Evolutionary conservation across 2,888 invertebrate species (phyloP).

Genomic region (Dicroscelio sp.): DNA sequence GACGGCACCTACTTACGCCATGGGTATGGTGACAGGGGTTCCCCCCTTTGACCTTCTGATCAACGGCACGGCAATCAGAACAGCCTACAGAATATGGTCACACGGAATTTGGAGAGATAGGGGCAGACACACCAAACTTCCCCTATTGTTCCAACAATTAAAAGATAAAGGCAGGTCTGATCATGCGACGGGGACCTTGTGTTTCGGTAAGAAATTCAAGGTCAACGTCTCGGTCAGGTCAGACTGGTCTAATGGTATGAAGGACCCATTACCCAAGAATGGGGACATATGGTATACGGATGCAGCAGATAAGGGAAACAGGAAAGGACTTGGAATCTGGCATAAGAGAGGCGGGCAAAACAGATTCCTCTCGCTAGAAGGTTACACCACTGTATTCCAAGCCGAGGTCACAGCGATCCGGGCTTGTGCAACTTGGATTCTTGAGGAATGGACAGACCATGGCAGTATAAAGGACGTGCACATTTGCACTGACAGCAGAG

Average conservation of each 20-base stretch:
- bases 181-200: background rate
- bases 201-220: background rate
- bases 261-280: background rate
- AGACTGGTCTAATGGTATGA: background rate
- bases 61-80: background rate
- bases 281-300: constrained; percentile 25
- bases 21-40: background rate
- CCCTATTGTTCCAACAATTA: background rate
- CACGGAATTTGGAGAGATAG: background rate
- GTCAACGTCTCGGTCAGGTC: background rate
- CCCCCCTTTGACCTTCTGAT: background rate
- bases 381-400: background rate
- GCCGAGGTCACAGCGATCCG: background rate
- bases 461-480: background rate
- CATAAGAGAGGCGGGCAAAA: background rate
- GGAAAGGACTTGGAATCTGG: background rate
- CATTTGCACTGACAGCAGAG: background rate
- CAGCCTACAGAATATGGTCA: background rate
- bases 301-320: background rate
- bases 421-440: background rate
- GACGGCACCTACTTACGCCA: background rate
- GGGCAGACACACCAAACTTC: background rate
- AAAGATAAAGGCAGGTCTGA: background rate
- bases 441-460: too few species aligned
- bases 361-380: background rate